Percentiles rank a stretch among this genome's conserved stretches.
Conservation (phyloP, 92 coral and sea anemone species). For the Diadumene lineata region DNA sequence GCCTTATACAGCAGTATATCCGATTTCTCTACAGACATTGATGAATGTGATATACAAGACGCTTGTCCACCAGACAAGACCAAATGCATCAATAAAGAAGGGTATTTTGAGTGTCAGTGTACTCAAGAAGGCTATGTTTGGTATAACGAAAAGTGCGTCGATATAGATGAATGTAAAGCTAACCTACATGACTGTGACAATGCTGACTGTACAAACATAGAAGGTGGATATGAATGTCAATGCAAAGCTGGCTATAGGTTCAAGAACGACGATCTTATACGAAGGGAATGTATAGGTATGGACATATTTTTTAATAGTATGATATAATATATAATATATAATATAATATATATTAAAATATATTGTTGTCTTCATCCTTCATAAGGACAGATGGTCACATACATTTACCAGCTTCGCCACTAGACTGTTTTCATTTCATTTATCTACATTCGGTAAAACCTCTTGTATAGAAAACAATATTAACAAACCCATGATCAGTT, state of each 20-base stretch:
- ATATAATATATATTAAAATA: no score
- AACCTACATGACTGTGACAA: slow-evolving; percentile 22
- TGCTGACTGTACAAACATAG: slow-evolving; percentile 27
- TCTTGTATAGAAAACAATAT: not conserved
- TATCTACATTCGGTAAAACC: not conserved
- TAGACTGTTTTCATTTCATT: not conserved
- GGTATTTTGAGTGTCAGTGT: slow-evolving; percentile 18
- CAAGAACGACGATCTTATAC: not conserved
- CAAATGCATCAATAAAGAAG: slow-evolving; percentile 30
- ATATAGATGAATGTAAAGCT: slow-evolving; percentile 24
- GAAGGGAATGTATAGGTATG: slow-evolving; percentile 28
- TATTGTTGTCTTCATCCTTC: not conserved
- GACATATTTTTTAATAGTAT: not conserved
- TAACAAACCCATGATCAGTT: no score
- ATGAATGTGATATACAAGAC: slow-evolving; percentile 6
- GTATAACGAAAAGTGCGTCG: slow-evolving; percentile 23
- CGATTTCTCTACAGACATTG: no score
- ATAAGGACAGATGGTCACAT: not conserved
- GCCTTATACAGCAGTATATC: no score
- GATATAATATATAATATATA: not conserved
- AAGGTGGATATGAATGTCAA: slow-evolving; percentile 20
- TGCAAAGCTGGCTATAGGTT: slow-evolving; percentile 30
- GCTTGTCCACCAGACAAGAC: slow-evolving; percentile 21
- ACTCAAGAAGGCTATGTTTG: slow-evolving; percentile 15
- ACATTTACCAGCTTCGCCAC: not conserved